Base-by-base conservation (phyloP, 2,797 vertebrate genomes). In the Eulemur albifrons region DNA sequence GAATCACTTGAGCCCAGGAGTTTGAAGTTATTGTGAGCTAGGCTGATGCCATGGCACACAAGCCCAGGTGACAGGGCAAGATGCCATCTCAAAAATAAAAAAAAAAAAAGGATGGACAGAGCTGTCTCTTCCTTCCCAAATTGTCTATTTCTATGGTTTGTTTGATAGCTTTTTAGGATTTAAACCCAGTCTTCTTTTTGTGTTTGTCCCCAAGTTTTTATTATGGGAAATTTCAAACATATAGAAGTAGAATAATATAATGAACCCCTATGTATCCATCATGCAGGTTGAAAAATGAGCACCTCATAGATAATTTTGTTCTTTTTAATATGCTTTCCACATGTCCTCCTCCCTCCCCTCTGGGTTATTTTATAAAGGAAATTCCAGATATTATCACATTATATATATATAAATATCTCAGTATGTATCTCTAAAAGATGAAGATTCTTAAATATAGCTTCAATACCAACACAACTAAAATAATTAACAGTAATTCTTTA, bases 311-410 rank as follows among this genome's bases (percentile, higher is more conserved):
- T 21, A 1, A 8, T 88, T 63, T 70, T 40, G 59, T 59, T 52
- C 25, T 40, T 43, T 52, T 73, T 54, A 27, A n/a, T 32, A 45
- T 38, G n/a, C 21, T 10, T 18, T 83, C n/a, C 13, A 4, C 48
- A 23, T 77, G 32, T 40, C 61, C 32, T 54, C 14, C 40, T 45
- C 27, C 35, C 17, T 57, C 35, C 69, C 11, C 17, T 76, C 61
- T 35, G n/a, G 23, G 0, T 89, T 95, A 89, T 84, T 79, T 80
- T 82, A 96, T 82, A 96, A 88, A 82, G 21, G 32, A 65, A 65
- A 83, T 70, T n/a, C 35, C 14, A 88, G 43, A 83, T 32, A 14
- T 45, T 67, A 50, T 13, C 57, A 30, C 69, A 75, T 75, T 38
- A 43, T 35, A 45, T 72, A 45, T 79, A 7, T 1, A 3, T 87